Evolutionary conservation across 2,797 vertebrate species (phyloP).

Genomic region (Syngnathus rostellatus): DNA sequence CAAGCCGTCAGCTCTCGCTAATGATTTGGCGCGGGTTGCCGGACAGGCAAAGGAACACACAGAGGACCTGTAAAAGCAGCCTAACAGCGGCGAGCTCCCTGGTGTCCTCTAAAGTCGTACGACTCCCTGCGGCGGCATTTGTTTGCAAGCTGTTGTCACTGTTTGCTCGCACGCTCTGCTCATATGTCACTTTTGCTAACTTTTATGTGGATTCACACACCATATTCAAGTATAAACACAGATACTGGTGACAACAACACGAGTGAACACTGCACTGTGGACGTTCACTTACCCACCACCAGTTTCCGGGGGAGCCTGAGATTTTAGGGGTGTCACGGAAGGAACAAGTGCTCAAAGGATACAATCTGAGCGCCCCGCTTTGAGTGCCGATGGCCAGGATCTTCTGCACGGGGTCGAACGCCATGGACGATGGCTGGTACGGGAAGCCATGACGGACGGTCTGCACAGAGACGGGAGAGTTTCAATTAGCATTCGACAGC

Average conservation of each 20-base stretch:
- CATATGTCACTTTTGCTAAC: neutral
- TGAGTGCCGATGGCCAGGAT: conserved; percentile 93
- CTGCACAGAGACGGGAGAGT: conserved; percentile 54
- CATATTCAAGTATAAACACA: neutral
- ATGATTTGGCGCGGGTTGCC: conserved; percentile 57
- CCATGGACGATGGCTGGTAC: conserved; percentile 94
- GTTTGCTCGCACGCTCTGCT: conserved; percentile 29
- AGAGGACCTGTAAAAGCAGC: conserved; percentile 58
- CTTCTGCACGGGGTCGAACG: conserved; percentile 98
- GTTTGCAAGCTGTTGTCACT: conserved; percentile 52
- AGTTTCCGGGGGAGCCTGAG: conserved; percentile 22
- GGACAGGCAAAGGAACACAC: conserved; percentile 58
- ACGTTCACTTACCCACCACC: conserved; percentile 52
- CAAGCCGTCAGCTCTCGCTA: conserved; percentile 48
- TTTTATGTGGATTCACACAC: neutral
- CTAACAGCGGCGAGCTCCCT: conserved; percentile 35
- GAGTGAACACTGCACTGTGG: neutral
- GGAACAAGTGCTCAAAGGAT: conserved; percentile 75
- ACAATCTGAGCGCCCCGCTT: conserved; percentile 91
- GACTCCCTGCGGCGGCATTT: conserved; percentile 51
- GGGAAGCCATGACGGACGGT: conserved; percentile 98
- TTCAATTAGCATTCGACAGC: conserved; percentile 46
- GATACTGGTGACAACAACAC: neutral
- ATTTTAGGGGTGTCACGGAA: conserved; percentile 5
- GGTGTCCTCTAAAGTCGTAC: conserved; percentile 50